These are phyloP conservation scores for Arizona elegans DNA, from an alignment of 2,113 vertebrate genomes.

Conservation along the genomic window DNA sequence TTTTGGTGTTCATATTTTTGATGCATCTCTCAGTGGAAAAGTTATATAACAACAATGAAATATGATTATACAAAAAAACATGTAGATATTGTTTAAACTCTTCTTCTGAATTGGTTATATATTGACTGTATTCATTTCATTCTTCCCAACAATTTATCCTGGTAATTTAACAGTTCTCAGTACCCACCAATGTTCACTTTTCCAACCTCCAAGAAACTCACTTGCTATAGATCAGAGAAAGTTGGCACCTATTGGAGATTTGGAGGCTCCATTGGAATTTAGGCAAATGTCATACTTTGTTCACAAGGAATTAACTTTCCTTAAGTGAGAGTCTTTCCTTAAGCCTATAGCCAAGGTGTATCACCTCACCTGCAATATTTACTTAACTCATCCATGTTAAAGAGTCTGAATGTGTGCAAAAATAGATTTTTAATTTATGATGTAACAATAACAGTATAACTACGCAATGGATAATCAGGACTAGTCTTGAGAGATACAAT, in stretches of 20 bases:
- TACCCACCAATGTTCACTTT: background rate
- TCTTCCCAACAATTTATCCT: background rate
- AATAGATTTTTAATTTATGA: background rate
- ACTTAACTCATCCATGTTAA: background rate
- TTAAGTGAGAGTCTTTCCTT: background rate
- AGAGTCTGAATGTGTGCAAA: background rate
- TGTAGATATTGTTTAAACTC: background rate
- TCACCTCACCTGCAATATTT: background rate
- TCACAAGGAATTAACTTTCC: background rate
- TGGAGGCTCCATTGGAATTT: background rate
- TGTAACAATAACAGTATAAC: background rate
- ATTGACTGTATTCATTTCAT: background rate
- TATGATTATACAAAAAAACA: background rate
- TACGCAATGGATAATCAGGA: background rate
- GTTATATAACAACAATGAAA: background rate
- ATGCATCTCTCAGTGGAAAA: background rate
- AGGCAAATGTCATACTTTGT: background rate
- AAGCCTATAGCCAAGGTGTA: background rate
- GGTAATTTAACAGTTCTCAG: background rate
- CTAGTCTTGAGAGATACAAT: background rate
- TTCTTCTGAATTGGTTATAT: background rate
- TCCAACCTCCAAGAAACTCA: background rate
- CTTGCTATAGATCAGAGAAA: background rate
- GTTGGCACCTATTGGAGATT: background rate
- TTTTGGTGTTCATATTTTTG: background rate